Evolutionary conservation across 2,888 invertebrate genomes (phyloP).

Genomic region (Rosalia funebris): DNA sequence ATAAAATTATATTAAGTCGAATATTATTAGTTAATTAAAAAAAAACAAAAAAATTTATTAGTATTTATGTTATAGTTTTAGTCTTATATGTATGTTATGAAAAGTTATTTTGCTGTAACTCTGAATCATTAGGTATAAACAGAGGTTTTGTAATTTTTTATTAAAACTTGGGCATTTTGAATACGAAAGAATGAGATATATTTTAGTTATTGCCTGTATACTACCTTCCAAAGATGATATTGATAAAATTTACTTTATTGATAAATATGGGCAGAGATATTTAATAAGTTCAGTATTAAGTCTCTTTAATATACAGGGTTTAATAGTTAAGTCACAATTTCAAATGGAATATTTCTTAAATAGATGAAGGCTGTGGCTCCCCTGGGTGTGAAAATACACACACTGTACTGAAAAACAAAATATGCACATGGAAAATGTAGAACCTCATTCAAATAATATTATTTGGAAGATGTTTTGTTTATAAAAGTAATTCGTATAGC

Average conservation of each 20-base stretch:
- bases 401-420: constrained; percentile 17
- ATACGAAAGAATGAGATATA: constrained; percentile 6
- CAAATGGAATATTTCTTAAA: constrained; percentile 32
- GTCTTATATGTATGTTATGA: background rate
- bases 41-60: background rate
- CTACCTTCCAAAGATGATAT: constrained; percentile 22
- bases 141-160: constrained; percentile 20
- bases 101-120: constrained; percentile 15
- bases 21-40: constrained; percentile 3
- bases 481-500: background rate
- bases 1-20: background rate
- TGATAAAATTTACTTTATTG: constrained; percentile 26
- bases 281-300: constrained; percentile 42
- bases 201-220: constrained; percentile 21
- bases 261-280: no score
- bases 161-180: constrained; percentile 25
- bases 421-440: background rate
- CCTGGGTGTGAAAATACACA: constrained; percentile 32
- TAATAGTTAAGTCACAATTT: constrained; percentile 38
- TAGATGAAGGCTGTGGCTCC: constrained; percentile 41
- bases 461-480: background rate
- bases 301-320: constrained; percentile 49
- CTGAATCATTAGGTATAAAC: constrained; percentile 14
- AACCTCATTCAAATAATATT: background rate
- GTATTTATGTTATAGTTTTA: background rate